Percentiles rank a stretch among this genome's conserved stretches.
phyloP scores from a whole-genome alignment of 2,888 invertebrate genomes.

The Cheilosia urbana region DNA sequence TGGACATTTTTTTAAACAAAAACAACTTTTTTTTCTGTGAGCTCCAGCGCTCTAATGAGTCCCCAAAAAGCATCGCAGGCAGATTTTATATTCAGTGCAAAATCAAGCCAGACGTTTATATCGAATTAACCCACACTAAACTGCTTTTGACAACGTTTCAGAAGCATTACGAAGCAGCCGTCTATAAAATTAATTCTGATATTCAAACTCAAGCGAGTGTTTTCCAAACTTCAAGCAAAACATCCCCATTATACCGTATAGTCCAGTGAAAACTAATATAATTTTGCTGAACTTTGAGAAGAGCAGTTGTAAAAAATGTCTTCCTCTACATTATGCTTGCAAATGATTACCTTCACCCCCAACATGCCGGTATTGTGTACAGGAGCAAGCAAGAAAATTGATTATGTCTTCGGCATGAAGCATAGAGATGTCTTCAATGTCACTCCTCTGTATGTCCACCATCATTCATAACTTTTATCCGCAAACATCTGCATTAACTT shows the following conservation, averaged over 20 bases:
- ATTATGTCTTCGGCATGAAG: slow-evolving; percentile 67
- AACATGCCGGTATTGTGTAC: slow-evolving; percentile 48
- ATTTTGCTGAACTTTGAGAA: background rate
- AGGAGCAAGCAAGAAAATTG: slow-evolving; percentile 25
- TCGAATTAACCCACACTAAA: too few species aligned
- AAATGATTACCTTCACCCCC: slow-evolving; percentile 62
- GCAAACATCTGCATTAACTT: slow-evolving; percentile 75
- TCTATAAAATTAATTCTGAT: background rate
- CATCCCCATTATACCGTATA: background rate
- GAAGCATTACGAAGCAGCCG: too few species aligned
- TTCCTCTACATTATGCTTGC: slow-evolving; percentile 39
- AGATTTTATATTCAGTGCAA: too few species aligned
- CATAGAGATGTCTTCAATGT: slow-evolving; percentile 49
- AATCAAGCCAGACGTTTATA: too few species aligned
- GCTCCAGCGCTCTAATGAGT: too few species aligned
- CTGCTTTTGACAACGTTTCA: too few species aligned
- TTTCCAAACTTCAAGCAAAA: background rate
- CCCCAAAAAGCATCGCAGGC: too few species aligned
- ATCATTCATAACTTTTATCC: slow-evolving; percentile 72
- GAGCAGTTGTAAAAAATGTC: slow-evolving; percentile 1
- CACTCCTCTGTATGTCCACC: slow-evolving; percentile 32
- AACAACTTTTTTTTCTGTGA: too few species aligned
- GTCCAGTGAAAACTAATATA: slow-evolving; percentile 18
- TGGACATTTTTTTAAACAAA: too few species aligned
- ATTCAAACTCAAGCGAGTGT: background rate